phyloP scores from a whole-genome alignment of 2,797 vertebrate genomes.

The Lepus oiostolus region DNA sequence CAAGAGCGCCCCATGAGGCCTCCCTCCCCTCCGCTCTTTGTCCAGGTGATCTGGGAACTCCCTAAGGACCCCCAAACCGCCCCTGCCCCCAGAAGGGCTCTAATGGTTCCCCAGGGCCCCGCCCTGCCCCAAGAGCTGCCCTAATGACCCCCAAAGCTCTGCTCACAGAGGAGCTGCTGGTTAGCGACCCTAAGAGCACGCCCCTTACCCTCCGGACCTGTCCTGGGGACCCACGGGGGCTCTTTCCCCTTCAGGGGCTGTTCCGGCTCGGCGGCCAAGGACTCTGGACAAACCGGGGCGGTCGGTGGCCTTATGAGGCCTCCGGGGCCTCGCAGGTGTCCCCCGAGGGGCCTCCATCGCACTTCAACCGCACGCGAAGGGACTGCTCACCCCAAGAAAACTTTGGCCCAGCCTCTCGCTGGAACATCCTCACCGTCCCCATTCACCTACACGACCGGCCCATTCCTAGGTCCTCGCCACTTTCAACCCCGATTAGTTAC shows the following conservation, averaged over 20 bases:
- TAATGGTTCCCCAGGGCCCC: conserved; percentile 57
- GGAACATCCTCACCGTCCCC: neutral
- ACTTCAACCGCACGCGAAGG: neutral
- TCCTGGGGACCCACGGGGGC: conserved; percentile 57
- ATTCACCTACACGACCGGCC: neutral
- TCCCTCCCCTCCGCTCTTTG: neutral
- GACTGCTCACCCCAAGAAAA: neutral
- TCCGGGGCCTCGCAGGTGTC: neutral
- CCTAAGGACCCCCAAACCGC: neutral
- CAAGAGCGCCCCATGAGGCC: neutral
- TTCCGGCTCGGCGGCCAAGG: neutral
- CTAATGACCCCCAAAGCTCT: conserved; percentile 72
- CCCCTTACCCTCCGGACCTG: conserved; percentile 11
- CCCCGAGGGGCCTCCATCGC: neutral
- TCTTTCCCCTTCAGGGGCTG: neutral
- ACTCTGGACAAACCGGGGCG: neutral
- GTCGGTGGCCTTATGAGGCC: neutral
- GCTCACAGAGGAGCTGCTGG: neutral
- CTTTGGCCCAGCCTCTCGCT: neutral
- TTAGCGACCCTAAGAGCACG: conserved; percentile 62
- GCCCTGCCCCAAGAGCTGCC: conserved; percentile 46
- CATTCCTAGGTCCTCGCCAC: neutral
- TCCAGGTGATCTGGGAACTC: neutral
- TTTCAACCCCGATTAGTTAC: neutral
- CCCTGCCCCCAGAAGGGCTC: neutral